These are phyloP conservation scores for Pollenia labialis DNA, from an alignment of 2,888 invertebrate species.

Conservation along the genomic window DNA sequence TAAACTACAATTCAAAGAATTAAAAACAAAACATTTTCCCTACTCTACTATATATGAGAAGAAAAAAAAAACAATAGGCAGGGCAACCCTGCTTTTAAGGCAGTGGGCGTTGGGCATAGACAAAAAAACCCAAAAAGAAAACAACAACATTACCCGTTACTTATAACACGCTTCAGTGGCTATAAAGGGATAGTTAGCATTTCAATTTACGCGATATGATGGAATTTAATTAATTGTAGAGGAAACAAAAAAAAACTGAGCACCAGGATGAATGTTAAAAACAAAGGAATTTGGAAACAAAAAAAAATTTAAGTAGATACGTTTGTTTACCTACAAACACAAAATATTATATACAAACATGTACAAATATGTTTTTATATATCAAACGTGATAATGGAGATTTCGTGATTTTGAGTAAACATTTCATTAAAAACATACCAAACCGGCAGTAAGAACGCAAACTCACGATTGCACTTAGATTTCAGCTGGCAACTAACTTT, in stretches of 20 bases:
- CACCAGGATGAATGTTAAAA: constrained; percentile 38
- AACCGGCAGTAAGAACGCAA: background rate
- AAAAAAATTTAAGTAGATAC: background rate
- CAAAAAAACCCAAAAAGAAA: background rate
- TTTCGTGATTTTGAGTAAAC: constrained; percentile 57
- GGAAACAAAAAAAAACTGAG: constrained; percentile 28
- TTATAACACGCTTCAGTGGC: constrained; percentile 63
- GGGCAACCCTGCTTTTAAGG: constrained; percentile 12
- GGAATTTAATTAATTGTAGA: constrained; percentile 70
- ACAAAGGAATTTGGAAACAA: constrained; percentile 25
- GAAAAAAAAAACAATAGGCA: background rate
- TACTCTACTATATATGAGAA: too few relatives aligned
- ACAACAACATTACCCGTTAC: constrained; percentile 39
- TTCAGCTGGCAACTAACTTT: background rate
- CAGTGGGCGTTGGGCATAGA: constrained; percentile 18
- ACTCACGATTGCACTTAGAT: background rate
- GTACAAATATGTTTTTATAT: constrained; percentile 30
- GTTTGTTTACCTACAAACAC: background rate
- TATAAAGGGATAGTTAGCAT: constrained; percentile 67
- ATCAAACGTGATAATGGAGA: constrained; percentile 56
- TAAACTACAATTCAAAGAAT: too few relatives aligned
- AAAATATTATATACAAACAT: background rate
- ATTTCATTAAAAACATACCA: constrained; percentile 54
- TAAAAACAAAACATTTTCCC: too few relatives aligned
- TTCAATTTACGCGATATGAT: constrained; percentile 70